Conservation (phyloP, 2,888 invertebrate genomes). For the Chorisops tibialis region DNA sequence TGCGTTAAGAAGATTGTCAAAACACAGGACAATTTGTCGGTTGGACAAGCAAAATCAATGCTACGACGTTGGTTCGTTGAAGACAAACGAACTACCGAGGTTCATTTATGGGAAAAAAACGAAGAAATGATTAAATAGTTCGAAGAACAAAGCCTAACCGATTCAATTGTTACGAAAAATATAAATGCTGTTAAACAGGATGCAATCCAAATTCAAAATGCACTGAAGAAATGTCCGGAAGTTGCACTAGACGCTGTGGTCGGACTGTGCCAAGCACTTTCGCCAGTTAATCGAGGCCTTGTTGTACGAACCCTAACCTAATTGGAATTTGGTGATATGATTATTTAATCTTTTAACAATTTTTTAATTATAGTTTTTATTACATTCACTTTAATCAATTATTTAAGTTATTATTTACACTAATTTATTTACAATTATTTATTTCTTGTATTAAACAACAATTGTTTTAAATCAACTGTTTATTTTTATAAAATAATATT, state of each 20-base stretch:
- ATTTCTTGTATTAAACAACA: too few relatives aligned
- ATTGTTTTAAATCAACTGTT: too few relatives aligned
- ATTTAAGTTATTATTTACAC: too few relatives aligned
- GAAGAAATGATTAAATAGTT: conserved; percentile 79
- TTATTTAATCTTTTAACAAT: too few relatives aligned
- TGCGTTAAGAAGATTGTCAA: conserved; percentile 60
- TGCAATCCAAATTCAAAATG: conserved; percentile 72
- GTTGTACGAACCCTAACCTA: conserved; percentile 74
- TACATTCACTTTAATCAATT: too few relatives aligned
- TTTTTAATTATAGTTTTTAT: too few relatives aligned
- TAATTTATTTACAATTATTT: too few relatives aligned
- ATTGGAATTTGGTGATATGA: conserved; percentile 59
- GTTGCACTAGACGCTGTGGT: conserved; percentile 74
- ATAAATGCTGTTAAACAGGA: conserved; percentile 80
- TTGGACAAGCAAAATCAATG: conserved; percentile 82
- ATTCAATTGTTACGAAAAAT: conserved; percentile 72
- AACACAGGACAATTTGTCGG: conserved; percentile 64
- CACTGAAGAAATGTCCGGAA: conserved; percentile 74
- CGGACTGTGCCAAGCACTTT: conserved; percentile 70
- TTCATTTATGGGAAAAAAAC: conserved; percentile 91
- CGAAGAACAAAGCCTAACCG: conserved; percentile 60
- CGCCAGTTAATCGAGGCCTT: conserved; percentile 75
- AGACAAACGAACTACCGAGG: conserved; percentile 78
- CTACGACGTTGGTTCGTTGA: conserved; percentile 92
- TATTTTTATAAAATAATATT: too few relatives aligned